Evolutionary conservation across 92 coral and sea anemone genomes (phyloP).

Genomic region (Montipora capitata): DNA sequence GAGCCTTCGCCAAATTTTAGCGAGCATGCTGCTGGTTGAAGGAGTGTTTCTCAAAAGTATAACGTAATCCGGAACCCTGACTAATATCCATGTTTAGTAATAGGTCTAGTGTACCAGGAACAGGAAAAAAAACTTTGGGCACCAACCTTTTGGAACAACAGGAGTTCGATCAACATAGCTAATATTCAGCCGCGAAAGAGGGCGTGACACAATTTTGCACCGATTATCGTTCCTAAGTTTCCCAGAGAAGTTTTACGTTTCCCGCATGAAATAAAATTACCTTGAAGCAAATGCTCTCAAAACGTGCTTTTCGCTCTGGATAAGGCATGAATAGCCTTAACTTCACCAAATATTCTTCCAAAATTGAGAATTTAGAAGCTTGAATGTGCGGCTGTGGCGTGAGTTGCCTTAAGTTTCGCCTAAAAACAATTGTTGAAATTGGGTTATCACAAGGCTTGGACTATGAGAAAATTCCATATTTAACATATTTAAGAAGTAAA

Average conservation of each 20-base stretch:
- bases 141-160: background rate
- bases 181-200: background rate
- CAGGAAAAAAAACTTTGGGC: background rate
- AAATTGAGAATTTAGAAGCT: background rate
- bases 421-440: background rate
- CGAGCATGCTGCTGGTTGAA: too few species aligned
- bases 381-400: background rate
- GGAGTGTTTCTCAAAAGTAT: too few species aligned
- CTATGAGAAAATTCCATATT: background rate
- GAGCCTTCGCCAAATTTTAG: too few species aligned
- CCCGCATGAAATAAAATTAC: too few species aligned
- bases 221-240: too few species aligned
- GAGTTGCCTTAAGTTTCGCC: background rate
- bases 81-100: slow-evolving; percentile 30
- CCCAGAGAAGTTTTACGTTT: too few species aligned
- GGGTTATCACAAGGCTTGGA: background rate
- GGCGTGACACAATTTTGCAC: background rate
- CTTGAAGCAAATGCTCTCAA: too few species aligned
- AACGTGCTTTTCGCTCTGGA: too few species aligned
- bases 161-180: slow-evolving; percentile 1
- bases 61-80: too few species aligned
- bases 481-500: background rate
- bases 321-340: slow-evolving; percentile 8
- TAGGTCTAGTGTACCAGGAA: background rate
- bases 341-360: background rate